phyloP scores from a whole-genome alignment of 2,797 vertebrate species.

The Alauda arvensis region DNA sequence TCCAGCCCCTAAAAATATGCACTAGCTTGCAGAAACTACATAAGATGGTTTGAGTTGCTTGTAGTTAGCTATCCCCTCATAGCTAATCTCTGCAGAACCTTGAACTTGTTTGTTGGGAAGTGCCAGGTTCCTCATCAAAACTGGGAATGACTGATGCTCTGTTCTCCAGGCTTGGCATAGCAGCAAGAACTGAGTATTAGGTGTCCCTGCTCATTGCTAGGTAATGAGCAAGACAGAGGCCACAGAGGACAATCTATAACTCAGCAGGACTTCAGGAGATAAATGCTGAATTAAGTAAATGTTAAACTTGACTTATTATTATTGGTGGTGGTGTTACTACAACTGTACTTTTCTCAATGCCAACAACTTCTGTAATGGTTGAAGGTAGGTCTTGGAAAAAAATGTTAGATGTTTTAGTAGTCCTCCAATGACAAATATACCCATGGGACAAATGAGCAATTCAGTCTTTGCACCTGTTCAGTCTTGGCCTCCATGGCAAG shows the following conservation, averaged over 20 bases:
- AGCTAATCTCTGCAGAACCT: background rate
- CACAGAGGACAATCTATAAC: background rate
- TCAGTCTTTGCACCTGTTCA: background rate
- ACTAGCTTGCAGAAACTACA: background rate
- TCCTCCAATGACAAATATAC: background rate
- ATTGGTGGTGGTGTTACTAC: background rate
- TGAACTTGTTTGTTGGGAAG: background rate
- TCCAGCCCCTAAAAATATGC: constrained; percentile 15
- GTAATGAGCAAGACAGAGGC: background rate
- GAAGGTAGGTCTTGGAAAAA: background rate
- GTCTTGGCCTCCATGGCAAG: background rate
- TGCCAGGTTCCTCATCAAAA: background rate
- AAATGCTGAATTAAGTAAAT: background rate
- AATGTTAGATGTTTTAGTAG: background rate
- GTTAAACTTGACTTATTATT: background rate
- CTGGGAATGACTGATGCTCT: background rate
- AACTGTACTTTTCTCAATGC: background rate
- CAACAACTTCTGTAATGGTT: background rate
- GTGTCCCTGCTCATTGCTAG: background rate
- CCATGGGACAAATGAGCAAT: background rate
- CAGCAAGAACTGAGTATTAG: background rate
- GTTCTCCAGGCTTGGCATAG: background rate
- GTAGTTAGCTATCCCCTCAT: background rate
- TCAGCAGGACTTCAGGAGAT: background rate
- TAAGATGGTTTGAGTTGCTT: background rate